A percentile compares a stretch with the other conserved stretches of the same genome.
Conservation (phyloP, 2,888 invertebrate species). For the Euplagia quadripunctaria region DNA sequence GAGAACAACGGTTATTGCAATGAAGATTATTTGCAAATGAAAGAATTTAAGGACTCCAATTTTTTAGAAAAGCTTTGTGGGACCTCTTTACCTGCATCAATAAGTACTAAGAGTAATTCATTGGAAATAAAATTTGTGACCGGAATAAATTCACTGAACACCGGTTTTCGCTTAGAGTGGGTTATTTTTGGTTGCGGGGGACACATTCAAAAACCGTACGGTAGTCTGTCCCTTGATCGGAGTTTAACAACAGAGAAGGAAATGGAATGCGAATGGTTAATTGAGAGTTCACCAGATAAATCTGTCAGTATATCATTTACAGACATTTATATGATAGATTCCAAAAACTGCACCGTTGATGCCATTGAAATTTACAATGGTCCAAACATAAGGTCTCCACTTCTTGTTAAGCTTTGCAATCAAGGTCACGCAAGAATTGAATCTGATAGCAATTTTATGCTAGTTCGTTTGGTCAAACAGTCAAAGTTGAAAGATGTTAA, state of each 20-base stretch:
- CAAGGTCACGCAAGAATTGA: constrained; percentile 78
- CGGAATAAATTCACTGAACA: constrained; percentile 81
- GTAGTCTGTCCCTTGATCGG: constrained; percentile 89
- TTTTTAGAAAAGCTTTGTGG: constrained; percentile 81
- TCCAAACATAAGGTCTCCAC: constrained; percentile 85
- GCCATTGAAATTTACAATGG: constrained; percentile 90
- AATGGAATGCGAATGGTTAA: constrained; percentile 92
- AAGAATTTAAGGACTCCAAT: constrained; percentile 72
- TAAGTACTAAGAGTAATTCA: constrained; percentile 87
- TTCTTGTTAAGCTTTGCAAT: constrained; percentile 89
- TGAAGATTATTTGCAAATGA: constrained; percentile 88
- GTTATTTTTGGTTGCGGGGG: constrained; percentile 92
- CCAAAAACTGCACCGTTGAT: constrained; percentile 88
- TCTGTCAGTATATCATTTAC: constrained; percentile 89
- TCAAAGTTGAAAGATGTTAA: constrained; percentile 86
- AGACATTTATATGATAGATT: constrained; percentile 88
- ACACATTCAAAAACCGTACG: constrained; percentile 84
- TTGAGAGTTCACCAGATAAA: constrained; percentile 89
- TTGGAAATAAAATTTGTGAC: constrained; percentile 90
- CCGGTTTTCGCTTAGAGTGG: constrained; percentile 96
- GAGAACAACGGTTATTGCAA: constrained; percentile 72
- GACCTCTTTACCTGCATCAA: constrained; percentile 77
- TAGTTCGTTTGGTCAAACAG: constrained; percentile 90
- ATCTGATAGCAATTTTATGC: constrained; percentile 90
- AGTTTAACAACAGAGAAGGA: constrained; percentile 87